Evolutionary conservation across 2,888 invertebrate species (phyloP), one percentile per base, ranked within the genome.

Genomic region (Fragum sueziense): DNA sequence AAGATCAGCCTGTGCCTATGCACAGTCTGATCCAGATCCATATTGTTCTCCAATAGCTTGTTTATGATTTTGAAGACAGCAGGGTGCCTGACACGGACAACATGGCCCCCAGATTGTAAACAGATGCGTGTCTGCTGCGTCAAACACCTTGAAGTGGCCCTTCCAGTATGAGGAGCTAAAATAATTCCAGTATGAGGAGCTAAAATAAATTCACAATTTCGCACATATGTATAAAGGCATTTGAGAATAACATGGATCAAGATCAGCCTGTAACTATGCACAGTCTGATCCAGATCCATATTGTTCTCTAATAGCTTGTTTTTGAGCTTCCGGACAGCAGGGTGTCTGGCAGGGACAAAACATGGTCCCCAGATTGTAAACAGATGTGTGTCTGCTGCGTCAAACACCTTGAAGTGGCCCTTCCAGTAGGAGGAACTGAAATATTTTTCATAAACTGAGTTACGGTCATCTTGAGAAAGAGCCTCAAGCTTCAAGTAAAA

Each of bases 51-150:
- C n/a, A n/a, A n/a, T n/a, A n/a, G n/a, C n/a, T n/a, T n/a, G n/a
- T n/a, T n/a, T n/a, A n/a, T n/a, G 51, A 67, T 82, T 78, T 22
- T 73, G 67, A 7, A 73, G 75, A 61, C 79, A 79, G 41, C 78
- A 78, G 9, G 70, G 29, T 6, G 65, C 59, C 73, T 82, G 79
- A 51, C 73, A 79, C 41, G 73, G 69, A 61, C 82, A 82, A 27
- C 78, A 82, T 47, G 79, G 82, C n/a, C 78, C 78, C 76, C 74
- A 80, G 74, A 80, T 80, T 2, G 72, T 76, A 37, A 83, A 83
- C 65, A 83, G 33, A 29, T 79, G 80, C 20, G 67, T 61, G 41
- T 76, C 74, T 22, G 31, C 34, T 0, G 73, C 80, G 52, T 83
- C 80, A 54, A 52, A 51, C 7, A 83, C 27, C 34, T 70, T 67